These are phyloP conservation scores for Fregetta grallaria DNA, from an alignment of 2,113 vertebrate species.

Conservation along the genomic window DNA sequence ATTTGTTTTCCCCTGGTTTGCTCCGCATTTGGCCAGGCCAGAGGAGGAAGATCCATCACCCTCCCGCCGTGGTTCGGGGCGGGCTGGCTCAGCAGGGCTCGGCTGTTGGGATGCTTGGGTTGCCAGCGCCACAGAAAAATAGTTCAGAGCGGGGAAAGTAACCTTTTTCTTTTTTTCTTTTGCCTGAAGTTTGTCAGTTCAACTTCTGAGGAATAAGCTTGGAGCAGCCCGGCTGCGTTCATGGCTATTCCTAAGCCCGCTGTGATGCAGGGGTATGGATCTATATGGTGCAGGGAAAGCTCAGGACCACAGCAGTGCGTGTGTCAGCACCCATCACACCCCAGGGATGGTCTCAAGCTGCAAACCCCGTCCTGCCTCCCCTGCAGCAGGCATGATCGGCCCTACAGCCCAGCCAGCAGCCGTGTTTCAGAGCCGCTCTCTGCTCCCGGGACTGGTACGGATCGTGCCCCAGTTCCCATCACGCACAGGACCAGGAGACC, in stretches of 20 bases:
- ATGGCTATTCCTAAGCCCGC: rapidly evolving
- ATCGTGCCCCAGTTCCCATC: rapidly evolving
- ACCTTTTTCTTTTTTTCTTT: too few species aligned
- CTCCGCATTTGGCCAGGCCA: background rate
- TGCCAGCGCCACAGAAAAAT: background rate
- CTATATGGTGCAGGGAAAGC: rapidly evolving
- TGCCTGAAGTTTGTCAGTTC: background rate
- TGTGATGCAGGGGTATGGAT: rapidly evolving
- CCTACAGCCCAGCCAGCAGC: background rate
- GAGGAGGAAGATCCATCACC: background rate
- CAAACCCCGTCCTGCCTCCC: background rate
- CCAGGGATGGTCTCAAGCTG: background rate
- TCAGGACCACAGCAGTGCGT: background rate
- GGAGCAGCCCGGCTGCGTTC: background rate
- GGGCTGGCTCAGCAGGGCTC: background rate
- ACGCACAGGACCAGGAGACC: rapidly evolving
- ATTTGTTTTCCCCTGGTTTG: rapidly evolving
- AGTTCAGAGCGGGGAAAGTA: background rate
- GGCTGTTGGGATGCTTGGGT: background rate
- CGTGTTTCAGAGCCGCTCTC: rapidly evolving
- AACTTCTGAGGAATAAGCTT: background rate
- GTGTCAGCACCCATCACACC: background rate
- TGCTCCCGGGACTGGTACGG: background rate
- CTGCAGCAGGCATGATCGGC: rapidly evolving
- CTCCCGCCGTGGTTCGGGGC: rapidly evolving